Base-by-base conservation (phyloP, 1,140 invertebrate genomes). In the Tetragnatha versicolor region DNA sequence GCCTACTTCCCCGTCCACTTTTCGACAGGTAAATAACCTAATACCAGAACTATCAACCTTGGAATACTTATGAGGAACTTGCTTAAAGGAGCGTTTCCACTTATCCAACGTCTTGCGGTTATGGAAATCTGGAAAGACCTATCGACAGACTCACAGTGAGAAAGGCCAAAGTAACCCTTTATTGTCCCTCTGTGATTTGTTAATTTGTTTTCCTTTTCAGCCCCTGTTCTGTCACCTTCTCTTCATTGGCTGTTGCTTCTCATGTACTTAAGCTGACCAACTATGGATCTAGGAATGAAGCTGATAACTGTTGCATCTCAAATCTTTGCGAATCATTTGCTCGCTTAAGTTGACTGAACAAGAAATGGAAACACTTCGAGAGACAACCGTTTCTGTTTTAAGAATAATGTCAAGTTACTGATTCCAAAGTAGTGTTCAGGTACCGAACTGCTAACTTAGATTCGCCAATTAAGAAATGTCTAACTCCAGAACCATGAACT, bases 1-100 rank as follows among this genome's bases (percentile, higher is more conserved):
- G 93, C 94, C 42, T 17, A 20, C 42, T 47, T 47, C 3, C 42
- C 42, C 1, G 42, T 47, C 42, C 42, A 47, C n/a, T n/a, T n/a
- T n/a, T n/a, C n/a, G n/a, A n/a, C n/a, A n/a, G n/a, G n/a, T 3
- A 1, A 45, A 14, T 45, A 45, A 45, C n/a, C n/a, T 14, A 14
- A 2, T 45, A 14, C 2, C 3, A 14, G 12, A 2, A 2, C n/a
- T 45, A 14, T 14, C 2, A 14, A 42, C n/a, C n/a, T 45, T 45
- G n/a, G 1, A 2, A 3, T 45, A 14, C 39, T 9, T 45, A 45
- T 45, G 12, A 2, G n/a, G 2, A 45, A 14, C 42, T 14, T 45
- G 3, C n/a, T 14, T 14, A 45, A 45, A 14, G n/a, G n/a, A n/a
- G n/a, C n/a, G n/a, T n/a, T n/a, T n/a, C n/a, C n/a, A n/a, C n/a